These are phyloP conservation scores for Drosophila crucigera DNA, from an alignment of 2,888 invertebrate genomes.

Conservation along the genomic window DNA sequence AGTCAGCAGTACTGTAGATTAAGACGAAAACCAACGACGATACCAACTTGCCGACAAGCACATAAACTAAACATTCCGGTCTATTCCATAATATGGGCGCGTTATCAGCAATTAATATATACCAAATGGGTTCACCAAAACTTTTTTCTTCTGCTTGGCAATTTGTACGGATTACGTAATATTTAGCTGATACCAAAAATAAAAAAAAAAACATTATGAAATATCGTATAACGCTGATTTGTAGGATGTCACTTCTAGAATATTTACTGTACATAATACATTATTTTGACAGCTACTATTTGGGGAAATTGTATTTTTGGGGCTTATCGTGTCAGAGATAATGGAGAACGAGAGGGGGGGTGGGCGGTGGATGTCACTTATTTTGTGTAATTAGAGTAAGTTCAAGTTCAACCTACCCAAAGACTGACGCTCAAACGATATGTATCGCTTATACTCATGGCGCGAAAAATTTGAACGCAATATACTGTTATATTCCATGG, in stretches of 20 bases:
- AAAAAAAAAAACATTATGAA: slow-evolving; percentile 19
- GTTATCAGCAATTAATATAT: slow-evolving; percentile 54
- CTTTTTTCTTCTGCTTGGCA: slow-evolving; percentile 12
- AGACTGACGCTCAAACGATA: slow-evolving; percentile 82
- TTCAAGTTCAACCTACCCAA: slow-evolving; percentile 75
- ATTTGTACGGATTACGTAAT: slow-evolving; percentile 43
- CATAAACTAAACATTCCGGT: slow-evolving; percentile 18
- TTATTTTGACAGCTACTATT: slow-evolving; percentile 22
- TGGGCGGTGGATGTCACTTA: slow-evolving; percentile 1
- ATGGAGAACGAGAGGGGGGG: neutral
- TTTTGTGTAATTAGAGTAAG: slow-evolving; percentile 41
- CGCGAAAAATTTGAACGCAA: slow-evolving; percentile 82
- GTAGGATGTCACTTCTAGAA: slow-evolving; percentile 22
- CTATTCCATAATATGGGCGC: slow-evolving; percentile 44
- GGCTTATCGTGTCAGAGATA: slow-evolving; percentile 45
- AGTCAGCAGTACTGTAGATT: slow-evolving; percentile 31
- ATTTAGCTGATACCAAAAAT: slow-evolving; percentile 12
- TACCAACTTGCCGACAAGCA: slow-evolving; percentile 13
- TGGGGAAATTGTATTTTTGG: slow-evolving; percentile 24
- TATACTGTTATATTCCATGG: slow-evolving; percentile 65
- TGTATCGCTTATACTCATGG: slow-evolving; percentile 81
- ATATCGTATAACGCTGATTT: slow-evolving; percentile 13
- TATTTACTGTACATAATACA: slow-evolving; percentile 8
- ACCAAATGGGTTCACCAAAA: slow-evolving; percentile 26
- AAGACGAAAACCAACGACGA: slow-evolving; percentile 17